phyloP scores from a whole-genome alignment of 2,888 invertebrate genomes.

The Hyles lineata region DNA sequence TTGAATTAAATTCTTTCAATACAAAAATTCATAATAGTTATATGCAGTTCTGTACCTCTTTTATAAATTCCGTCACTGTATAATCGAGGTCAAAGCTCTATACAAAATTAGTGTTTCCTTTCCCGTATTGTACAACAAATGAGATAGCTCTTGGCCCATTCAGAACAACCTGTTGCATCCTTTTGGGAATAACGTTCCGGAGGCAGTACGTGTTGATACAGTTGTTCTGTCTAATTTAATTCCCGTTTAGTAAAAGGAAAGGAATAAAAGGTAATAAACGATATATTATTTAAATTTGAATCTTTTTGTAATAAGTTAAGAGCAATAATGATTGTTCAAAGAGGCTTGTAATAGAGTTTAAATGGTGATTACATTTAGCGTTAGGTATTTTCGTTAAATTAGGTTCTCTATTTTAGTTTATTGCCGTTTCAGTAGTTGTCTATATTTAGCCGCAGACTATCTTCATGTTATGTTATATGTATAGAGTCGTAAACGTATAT shows the following conservation, averaged over 20 bases:
- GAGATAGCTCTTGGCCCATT: constrained; percentile 7
- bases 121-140: constrained; percentile 14
- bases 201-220: neutral
- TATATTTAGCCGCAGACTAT: neutral
- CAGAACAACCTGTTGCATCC: constrained; percentile 13
- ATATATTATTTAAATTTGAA: neutral
- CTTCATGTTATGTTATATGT: no score
- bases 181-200: neutral
- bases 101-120: neutral
- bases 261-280: neutral
- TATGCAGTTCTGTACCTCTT: no score
- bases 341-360: neutral
- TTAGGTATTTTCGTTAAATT: neutral
- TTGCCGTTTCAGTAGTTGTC: neutral
- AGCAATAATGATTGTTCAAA: neutral
- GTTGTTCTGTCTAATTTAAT: neutral
- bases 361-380: neutral
- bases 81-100: no score
- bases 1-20: no score
- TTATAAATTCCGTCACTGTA: no score
- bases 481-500: no score
- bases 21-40: no score
- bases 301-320: neutral
- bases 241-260: neutral
- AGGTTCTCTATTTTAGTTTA: neutral